Evolutionary conservation across 2,113 vertebrate species (phyloP), one percentile per base, ranked within the genome.

Genomic region (Cyanistes caeruleus): DNA sequence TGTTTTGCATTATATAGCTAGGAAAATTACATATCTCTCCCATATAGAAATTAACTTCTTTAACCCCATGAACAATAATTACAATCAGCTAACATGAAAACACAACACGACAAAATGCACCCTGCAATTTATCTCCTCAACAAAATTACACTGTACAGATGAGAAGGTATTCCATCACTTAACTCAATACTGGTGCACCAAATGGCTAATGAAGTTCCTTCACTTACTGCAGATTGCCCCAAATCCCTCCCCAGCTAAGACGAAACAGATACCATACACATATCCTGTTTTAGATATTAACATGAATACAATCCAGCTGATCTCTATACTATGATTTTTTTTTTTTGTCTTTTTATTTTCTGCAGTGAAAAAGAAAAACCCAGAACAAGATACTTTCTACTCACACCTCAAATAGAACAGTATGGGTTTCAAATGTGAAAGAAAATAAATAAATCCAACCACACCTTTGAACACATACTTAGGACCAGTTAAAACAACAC

Each of bases 41-140:
- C 70, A 89, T 87, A 95, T 24, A 95, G 85, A 91, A 94, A 95
- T 95, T 96, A 96, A 94, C 81, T 91, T 84, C 51, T 53, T 49
- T 56, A 94, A 96, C 85, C 81, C 24, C 31, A 93, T 22, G 83
- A 95, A 92, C 84, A 96, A 91, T 95, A 82, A 87, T 92, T 96
- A 95, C 64, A 97, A 70, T 92, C 70, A 91, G 84, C 55, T 73
- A 93, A 87, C 51, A 80, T 2, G n/a, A 94, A 93, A 81, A 53
- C 79, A 87, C 62, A 96, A 76, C 75, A 78, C 13, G 86, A 74
- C 55, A 89, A 92, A 84, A 90, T 63, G 41, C 30, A 87, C 86
- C 60, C 80, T 81, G 74, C 77, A 95, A 91, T 95, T 95, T 95
- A 48, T 64, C 73, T 76, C 64, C 90, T 90, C 48, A 63, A 59